Conservation (phyloP, 2,113 vertebrate species). For the Nothocercus nigrocapillus region DNA sequence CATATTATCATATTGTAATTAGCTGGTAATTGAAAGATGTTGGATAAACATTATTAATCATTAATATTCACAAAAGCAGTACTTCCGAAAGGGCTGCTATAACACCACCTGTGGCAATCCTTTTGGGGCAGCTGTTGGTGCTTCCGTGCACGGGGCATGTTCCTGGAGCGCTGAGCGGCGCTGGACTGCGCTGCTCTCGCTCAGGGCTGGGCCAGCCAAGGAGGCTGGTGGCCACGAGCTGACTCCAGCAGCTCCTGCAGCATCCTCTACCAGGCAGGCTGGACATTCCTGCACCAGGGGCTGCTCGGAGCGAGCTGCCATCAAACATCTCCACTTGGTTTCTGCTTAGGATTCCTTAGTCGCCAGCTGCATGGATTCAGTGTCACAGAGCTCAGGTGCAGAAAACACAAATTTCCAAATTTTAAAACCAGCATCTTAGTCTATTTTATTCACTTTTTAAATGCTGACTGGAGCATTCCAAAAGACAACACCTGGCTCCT, state of each 20-base stretch:
- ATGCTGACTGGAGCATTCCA: background rate
- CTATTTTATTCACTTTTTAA: background rate
- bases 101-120: slow-evolving; percentile 23
- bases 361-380: background rate
- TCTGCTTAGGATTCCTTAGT: background rate
- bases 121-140: background rate
- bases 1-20: slow-evolving; percentile 66
- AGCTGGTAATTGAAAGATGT: slow-evolving; percentile 71
- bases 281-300: background rate
- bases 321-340: background rate
- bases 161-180: background rate
- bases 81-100: slow-evolving; percentile 14
- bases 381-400: background rate
- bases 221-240: background rate
- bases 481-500: background rate
- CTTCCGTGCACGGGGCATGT: background rate
- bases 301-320: background rate
- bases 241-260: background rate
- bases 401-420: background rate
- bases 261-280: background rate
- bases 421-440: background rate
- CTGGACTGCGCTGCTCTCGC: background rate
- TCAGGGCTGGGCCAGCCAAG: background rate
- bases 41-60: slow-evolving; percentile 67
- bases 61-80: slow-evolving; percentile 62